Percentiles rank a stretch among this genome's conserved stretches.
These are phyloP conservation scores for Amphiura filiformis DNA, from an alignment of 35 echinoderm and acorn worm species.

Conservation along the genomic window DNA sequence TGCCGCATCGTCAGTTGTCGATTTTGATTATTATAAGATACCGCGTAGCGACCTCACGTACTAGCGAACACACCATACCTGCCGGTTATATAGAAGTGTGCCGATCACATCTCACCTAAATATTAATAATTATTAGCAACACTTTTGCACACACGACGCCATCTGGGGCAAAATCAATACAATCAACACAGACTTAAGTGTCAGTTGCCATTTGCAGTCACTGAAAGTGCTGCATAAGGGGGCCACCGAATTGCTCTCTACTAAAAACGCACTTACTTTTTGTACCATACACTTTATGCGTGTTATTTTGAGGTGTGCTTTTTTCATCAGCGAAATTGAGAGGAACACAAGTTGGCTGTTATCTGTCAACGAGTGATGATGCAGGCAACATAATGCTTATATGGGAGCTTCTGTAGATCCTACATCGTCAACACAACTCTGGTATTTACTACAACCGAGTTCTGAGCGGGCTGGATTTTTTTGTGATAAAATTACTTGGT, in stretches of 20 bases:
- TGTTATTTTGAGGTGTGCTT: neutral
- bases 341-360: neutral
- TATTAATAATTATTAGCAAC: constrained; percentile 16
- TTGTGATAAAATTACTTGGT: neutral
- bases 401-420: neutral
- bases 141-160: constrained; percentile 13
- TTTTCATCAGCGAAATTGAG: neutral
- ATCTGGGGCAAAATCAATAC: constrained; percentile 9
- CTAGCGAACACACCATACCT: neutral
- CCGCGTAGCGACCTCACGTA: neutral
- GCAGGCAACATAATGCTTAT: neutral
- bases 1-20: neutral
- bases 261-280: neutral
- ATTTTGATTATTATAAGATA: neutral
- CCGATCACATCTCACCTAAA: constrained; percentile 4
- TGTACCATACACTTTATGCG: neutral
- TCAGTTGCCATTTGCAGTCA: constrained; percentile 3
- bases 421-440: neutral
- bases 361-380: neutral
- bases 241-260: neutral
- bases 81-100: neutral
- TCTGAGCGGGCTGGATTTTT: neutral
- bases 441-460: no score
- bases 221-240: neutral
- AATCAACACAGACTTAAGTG: neutral